phyloP scores from a whole-genome alignment of 2,113 vertebrate genomes.

The Ctenodactylus gundi region DNA sequence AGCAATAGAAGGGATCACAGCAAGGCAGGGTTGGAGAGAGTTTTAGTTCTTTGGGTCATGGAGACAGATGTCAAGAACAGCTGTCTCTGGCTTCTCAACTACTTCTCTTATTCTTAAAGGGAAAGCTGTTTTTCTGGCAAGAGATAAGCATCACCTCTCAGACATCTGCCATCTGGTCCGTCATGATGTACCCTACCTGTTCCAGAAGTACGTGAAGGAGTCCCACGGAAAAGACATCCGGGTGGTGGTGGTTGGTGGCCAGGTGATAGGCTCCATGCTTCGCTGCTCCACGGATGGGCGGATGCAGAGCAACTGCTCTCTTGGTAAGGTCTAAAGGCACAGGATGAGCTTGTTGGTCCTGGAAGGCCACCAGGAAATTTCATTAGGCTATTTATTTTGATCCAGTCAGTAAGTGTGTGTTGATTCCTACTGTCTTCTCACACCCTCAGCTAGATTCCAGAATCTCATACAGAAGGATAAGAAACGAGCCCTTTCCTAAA shows the following conservation, averaged over 20 bases:
- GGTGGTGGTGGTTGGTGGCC: constrained; percentile 92
- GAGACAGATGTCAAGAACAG: neutral
- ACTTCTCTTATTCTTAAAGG: constrained; percentile 78
- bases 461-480: neutral
- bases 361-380: neutral
- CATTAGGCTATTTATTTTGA: neutral
- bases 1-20: neutral
- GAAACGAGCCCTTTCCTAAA: neutral
- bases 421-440: accelerated
- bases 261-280: constrained; percentile 92
- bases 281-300: constrained; percentile 93
- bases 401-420: neutral
- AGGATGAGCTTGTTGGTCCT: accelerated
- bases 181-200: constrained; percentile 93
- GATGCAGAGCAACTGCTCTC: constrained; percentile 95
- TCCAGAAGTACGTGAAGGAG: constrained; percentile 95
- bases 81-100: neutral
- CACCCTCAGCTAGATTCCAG: neutral
- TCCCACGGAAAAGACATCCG: constrained; percentile 93
- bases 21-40: neutral
- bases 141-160: constrained; percentile 92
- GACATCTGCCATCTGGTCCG: constrained; percentile 93
- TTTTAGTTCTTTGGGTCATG: neutral
- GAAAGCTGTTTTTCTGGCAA: constrained; percentile 93
- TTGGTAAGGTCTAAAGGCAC: constrained; percentile 77